A percentile compares a stretch with the other conserved stretches of the same genome.
These are phyloP conservation scores for Nasonovia ribisnigri DNA, from an alignment of 2,888 invertebrate species.

Conservation along the genomic window DNA sequence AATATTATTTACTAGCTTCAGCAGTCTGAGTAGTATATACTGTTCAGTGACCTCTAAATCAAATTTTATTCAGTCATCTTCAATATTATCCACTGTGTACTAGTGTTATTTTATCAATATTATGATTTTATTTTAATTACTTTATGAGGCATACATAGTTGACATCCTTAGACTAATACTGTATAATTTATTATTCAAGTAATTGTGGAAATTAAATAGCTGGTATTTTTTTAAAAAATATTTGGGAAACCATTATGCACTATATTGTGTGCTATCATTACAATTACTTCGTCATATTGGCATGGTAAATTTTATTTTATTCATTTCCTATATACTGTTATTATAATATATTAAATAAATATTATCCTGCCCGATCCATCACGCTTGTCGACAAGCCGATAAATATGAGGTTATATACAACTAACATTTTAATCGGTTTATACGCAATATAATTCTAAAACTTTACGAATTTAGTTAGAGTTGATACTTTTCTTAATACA, in stretches of 20 bases:
- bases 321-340: neutral
- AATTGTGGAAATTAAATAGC: neutral
- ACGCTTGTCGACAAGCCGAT: neutral
- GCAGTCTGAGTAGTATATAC: neutral
- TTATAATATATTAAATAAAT: neutral
- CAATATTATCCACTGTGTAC: neutral
- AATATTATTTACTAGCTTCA: neutral
- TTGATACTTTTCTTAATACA: neutral
- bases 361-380: neutral
- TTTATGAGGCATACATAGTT: no score
- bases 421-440: neutral
- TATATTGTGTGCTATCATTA: neutral
- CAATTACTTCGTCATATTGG: neutral
- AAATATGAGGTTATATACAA: neutral
- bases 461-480: neutral
- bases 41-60: neutral
- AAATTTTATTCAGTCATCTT: neutral
- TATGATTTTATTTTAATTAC: neutral
- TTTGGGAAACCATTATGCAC: neutral
- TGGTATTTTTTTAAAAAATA: neutral
- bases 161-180: neutral
- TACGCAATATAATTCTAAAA: neutral
- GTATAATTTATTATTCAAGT: no score
- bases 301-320: neutral
- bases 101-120: neutral